Conservation (phyloP, 2,888 invertebrate species). For the Rutpela maculata region DNA sequence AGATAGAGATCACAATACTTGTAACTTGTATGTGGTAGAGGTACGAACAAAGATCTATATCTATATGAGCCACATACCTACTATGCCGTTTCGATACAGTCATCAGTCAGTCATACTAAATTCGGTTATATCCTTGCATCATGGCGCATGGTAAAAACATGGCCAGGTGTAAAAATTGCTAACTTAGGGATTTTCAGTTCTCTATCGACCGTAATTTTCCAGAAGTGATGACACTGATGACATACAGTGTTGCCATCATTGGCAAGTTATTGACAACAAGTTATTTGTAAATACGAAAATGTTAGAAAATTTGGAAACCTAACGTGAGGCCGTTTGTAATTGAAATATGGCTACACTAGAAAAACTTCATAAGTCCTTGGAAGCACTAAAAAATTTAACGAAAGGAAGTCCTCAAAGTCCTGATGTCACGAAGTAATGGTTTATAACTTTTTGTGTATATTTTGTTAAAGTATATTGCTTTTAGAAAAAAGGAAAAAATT, state of each 20-base stretch:
- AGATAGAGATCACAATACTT: too few relatives aligned
- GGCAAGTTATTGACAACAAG: neutral
- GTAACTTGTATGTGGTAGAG: too few relatives aligned
- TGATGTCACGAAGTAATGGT: constrained; percentile 59
- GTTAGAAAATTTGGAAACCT: constrained; percentile 10
- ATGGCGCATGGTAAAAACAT: too few relatives aligned
- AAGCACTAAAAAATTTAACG: constrained; percentile 65
- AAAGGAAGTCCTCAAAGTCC: constrained; percentile 59
- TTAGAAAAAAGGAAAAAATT: constrained; percentile 86
- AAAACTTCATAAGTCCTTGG: constrained; percentile 72
- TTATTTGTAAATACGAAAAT: constrained; percentile 36
- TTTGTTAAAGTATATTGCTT: constrained; percentile 56
- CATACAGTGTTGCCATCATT: neutral
- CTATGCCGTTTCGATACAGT: too few relatives aligned
- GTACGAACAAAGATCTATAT: too few relatives aligned
- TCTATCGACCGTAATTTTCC: too few relatives aligned
- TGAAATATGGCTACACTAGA: constrained; percentile 72
- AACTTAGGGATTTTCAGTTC: too few relatives aligned
- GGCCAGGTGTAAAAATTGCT: too few relatives aligned
- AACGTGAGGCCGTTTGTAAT: neutral
- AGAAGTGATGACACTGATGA: neutral
- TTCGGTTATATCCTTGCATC: too few relatives aligned
- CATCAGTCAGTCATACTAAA: too few relatives aligned
- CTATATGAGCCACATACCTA: too few relatives aligned
- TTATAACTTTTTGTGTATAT: constrained; percentile 24